A percentile compares a stretch with the other conserved stretches of the same genome.
phyloP scores from a whole-genome alignment of 2,888 invertebrate genomes.

The Ethmia dodecea region DNA sequence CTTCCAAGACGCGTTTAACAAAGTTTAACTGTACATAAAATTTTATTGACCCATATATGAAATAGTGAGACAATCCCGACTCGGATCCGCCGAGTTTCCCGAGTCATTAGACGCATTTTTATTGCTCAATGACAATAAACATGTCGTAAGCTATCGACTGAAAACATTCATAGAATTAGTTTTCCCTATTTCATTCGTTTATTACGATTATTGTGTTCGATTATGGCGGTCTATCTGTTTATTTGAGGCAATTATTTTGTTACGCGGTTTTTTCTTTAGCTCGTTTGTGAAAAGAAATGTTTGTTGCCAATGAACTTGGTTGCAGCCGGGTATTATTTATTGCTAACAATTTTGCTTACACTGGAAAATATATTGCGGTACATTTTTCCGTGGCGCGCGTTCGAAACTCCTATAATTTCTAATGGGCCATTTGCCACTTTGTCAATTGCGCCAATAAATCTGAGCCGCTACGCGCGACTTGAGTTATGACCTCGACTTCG shows the following conservation, averaged over 20 bases:
- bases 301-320: slow-evolving; percentile 9
- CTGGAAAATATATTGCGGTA: slow-evolving; percentile 61
- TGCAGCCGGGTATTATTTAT: slow-evolving; percentile 56
- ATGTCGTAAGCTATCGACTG: slow-evolving; percentile 73
- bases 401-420: slow-evolving; percentile 71
- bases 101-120: slow-evolving; percentile 74
- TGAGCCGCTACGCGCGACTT: slow-evolving; percentile 52
- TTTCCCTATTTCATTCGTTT: slow-evolving; percentile 51
- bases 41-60: slow-evolving; percentile 76
- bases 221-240: slow-evolving; percentile 44
- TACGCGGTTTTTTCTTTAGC: not conserved
- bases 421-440: slow-evolving; percentile 78
- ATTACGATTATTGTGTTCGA: slow-evolving; percentile 61
- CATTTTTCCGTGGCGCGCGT: slow-evolving; percentile 59
- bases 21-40: slow-evolving; percentile 74
- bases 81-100: slow-evolving; percentile 55
- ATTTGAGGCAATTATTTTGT: slow-evolving; percentile 34
- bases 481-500: slow-evolving; percentile 62
- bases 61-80: slow-evolving; percentile 68
- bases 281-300: slow-evolving; percentile 1
- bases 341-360: slow-evolving; percentile 67
- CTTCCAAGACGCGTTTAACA: slow-evolving; percentile 51
- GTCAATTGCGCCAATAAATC: slow-evolving; percentile 78
- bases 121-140: slow-evolving; percentile 73
- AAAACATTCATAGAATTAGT: slow-evolving; percentile 72